Evolutionary conservation across 1,140 invertebrate genomes (phyloP), one percentile per base, ranked within the genome.

Genomic region (Coboldia fuscipes): DNA sequence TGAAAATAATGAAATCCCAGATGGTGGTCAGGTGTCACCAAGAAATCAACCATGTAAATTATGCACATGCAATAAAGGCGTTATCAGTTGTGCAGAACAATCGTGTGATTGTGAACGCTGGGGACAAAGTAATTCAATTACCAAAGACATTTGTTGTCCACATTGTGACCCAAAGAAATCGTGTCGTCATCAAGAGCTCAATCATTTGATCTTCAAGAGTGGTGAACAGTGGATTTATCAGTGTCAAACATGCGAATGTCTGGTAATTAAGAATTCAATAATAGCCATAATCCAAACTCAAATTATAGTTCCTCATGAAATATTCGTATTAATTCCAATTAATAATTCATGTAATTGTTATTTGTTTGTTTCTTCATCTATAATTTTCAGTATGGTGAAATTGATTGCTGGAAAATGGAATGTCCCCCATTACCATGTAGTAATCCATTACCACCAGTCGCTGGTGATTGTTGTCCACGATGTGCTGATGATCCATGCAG

Each of bases 201-300:
- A 70, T 38, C 66, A 77, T 45, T 65, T 80, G 35, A 61, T 69
- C 40, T 75, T 80, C 48, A 65, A 68, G 43, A 79, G 74, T 50
- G 81, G 81, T 21, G 77, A 86, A 53, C 64, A 68, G 43, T 89
- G 83, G 83, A 73, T 82, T 37, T 84, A 83, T 57, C 75, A 85
- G 49, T 89, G 83, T 57, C 78, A 85, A 60, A 81, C 75, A 36
- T 89, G 83, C 62, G 81, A 86, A 61, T 89, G 83, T 60, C 58
- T 84, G 53, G 76, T 82, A 54, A 63, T 64, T 53, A 16, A 17
- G n/a, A 27, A 14, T 17, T 28, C 24, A 27, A 20, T 14, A 6
- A 10, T 28, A 14, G 4, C 6, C 7, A 7, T 5, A n/a, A 9
- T 3, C 18, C 6, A 30, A 20, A 17, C 14, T 2, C 10, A 29